A percentile compares a stretch with the other conserved stretches of the same genome.
Conservation (phyloP, 2,888 invertebrate genomes). For the Nemurella pictetii region DNA sequence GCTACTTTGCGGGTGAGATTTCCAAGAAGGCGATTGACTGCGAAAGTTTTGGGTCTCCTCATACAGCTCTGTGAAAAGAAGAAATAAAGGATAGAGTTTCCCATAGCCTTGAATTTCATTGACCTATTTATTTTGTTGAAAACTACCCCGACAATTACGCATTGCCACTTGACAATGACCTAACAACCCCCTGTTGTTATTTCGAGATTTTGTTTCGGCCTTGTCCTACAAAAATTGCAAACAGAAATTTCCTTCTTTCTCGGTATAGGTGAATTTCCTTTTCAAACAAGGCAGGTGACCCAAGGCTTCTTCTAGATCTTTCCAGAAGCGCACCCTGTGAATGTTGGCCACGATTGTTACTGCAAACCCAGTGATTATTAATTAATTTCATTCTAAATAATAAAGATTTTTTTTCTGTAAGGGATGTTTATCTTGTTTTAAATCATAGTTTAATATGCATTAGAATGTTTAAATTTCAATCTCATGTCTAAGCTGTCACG, state of each 20-base stretch:
- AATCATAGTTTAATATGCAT: neutral
- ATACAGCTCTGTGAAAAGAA: neutral
- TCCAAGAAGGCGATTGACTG: conserved; percentile 1
- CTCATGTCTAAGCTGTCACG: neutral
- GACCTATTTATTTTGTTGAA: conserved; percentile 26
- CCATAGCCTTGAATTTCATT: conserved; percentile 23
- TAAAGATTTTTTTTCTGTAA: neutral
- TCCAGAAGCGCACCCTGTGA: neutral
- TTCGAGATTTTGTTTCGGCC: neutral
- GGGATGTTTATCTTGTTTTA: neutral
- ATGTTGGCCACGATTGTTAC: neutral
- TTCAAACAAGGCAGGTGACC: neutral
- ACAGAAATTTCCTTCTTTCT: neutral
- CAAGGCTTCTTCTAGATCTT: neutral
- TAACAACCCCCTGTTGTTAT: conserved; percentile 5
- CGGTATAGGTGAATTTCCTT: neutral
- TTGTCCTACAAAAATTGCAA: conserved; percentile 20
- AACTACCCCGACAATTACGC: neutral
- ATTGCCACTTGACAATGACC: neutral
- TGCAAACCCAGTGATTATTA: conserved; percentile 2
- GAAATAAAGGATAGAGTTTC: conserved; percentile 13
- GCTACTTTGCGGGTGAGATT: neutral
- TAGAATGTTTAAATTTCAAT: neutral
- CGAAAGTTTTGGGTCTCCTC: neutral
- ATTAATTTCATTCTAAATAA: conserved; percentile 8